A percentile compares a stretch with the other conserved stretches of the same genome.
phyloP scores from a whole-genome alignment of 2,888 invertebrate genomes.

The Nomada flava region DNA sequence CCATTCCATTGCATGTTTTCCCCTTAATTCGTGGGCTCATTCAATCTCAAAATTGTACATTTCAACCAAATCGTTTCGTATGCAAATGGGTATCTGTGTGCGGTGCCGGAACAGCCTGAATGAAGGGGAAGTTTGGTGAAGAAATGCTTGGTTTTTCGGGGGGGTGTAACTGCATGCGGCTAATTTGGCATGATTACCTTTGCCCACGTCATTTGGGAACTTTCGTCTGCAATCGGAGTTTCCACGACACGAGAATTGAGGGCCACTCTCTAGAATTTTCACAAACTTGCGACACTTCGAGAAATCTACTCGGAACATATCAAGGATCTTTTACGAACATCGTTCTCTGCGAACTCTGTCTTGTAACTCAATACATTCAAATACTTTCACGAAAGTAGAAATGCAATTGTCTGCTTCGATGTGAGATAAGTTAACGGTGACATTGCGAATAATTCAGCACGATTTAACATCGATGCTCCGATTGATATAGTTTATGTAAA shows the following conservation, averaged over 20 bases:
- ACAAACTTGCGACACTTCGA: neutral
- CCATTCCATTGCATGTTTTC: slow-evolving; percentile 1
- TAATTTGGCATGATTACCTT: slow-evolving; percentile 46
- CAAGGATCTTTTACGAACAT: neutral
- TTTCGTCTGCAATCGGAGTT: slow-evolving; percentile 7
- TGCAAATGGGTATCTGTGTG: slow-evolving; percentile 2
- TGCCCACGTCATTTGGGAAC: slow-evolving; percentile 15
- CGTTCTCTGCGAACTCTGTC: neutral
- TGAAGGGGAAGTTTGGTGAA: neutral
- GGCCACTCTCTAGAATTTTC: slow-evolving; percentile 42
- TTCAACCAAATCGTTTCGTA: neutral
- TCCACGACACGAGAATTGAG: neutral
- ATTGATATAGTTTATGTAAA: neutral
- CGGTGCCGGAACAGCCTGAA: neutral
- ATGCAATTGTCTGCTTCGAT: neutral
- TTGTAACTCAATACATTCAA: neutral
- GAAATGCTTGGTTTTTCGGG: neutral
- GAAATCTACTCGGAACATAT: neutral
- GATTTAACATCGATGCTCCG: neutral
- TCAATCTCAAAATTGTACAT: neutral
- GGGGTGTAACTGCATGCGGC: slow-evolving; percentile 44
- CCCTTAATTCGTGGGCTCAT: neutral
- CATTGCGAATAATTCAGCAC: neutral
- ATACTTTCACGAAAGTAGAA: neutral
- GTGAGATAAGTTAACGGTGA: neutral